Percentiles rank a stretch among this genome's conserved stretches.
These are phyloP conservation scores for Mesochorus sp. DNA, from an alignment of 2,888 invertebrate species.

Conservation along the genomic window DNA sequence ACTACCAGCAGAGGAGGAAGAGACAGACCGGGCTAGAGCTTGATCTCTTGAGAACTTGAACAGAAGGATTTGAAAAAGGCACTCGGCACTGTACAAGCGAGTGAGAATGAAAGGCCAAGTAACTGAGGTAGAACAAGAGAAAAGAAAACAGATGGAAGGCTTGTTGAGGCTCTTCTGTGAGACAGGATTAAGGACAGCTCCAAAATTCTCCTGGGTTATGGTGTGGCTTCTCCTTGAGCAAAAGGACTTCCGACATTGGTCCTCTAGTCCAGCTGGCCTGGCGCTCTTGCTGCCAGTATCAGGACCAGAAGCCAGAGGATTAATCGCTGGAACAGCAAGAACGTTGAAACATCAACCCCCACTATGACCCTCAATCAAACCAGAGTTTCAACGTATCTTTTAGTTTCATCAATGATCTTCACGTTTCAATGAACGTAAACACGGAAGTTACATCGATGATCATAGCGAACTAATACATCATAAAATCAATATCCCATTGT, in stretches of 20 bases:
- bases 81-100: constrained; percentile 43
- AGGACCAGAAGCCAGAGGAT: constrained; percentile 67
- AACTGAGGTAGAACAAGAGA: constrained; percentile 8
- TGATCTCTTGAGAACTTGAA: constrained; percentile 51
- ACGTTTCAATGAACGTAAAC: constrained; percentile 7
- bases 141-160: constrained; percentile 12
- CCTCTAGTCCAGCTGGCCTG: constrained; percentile 39
- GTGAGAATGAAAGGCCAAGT: constrained; percentile 42
- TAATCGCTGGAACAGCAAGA: constrained; percentile 67
- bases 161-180: constrained; percentile 48
- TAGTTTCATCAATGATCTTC: constrained; percentile 10
- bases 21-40: constrained; percentile 21
- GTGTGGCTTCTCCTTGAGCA: constrained; percentile 58
- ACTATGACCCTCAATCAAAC: constrained; percentile 26
- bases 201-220: constrained; percentile 63
- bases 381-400: constrained; percentile 15
- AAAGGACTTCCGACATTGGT: constrained; percentile 48
- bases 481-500: constrained; percentile 7
- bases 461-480: neutral
- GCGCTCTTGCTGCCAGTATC: constrained; percentile 55
- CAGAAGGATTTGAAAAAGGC: constrained; percentile 54
- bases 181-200: constrained; percentile 69
- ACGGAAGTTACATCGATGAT: neutral
- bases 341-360: constrained; percentile 67
- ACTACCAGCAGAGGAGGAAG: constrained; percentile 5